A percentile compares a stretch with the other conserved stretches of the same genome.
Evolutionary conservation across 2,888 invertebrate species (phyloP).

Genomic region (Catocala sponsa): DNA sequence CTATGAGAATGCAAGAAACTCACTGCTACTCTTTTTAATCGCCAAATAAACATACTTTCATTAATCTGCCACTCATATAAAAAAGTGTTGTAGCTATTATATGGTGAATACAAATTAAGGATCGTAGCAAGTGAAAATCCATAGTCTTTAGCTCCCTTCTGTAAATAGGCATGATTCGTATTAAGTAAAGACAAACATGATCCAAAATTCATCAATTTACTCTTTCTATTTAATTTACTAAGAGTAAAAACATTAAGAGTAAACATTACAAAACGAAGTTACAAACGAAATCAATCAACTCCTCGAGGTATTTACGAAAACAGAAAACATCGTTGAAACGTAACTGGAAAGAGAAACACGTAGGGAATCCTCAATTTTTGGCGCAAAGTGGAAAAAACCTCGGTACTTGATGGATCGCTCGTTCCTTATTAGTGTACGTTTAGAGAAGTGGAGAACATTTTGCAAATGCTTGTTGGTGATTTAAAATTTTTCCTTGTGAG

Average conservation of each 20-base stretch:
- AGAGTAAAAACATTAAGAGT: neutral
- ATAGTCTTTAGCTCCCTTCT: too few relatives aligned
- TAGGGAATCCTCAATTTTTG: slow-evolving; percentile 58
- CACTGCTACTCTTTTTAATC: too few relatives aligned
- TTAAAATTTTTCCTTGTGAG: slow-evolving; percentile 34
- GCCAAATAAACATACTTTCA: too few relatives aligned
- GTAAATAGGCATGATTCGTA: too few relatives aligned
- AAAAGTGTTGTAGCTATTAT: too few relatives aligned
- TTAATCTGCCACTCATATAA: too few relatives aligned
- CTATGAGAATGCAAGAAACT: too few relatives aligned
- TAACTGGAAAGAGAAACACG: slow-evolving; percentile 57
- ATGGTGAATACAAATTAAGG: too few relatives aligned
- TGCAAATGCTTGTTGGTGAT: slow-evolving; percentile 23
- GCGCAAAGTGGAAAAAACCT: slow-evolving; percentile 55
- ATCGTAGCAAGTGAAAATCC: too few relatives aligned
- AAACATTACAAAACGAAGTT: slow-evolving; percentile 24
- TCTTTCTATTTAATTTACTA: too few relatives aligned
- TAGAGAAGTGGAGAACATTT: slow-evolving; percentile 46
- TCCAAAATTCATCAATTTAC: too few relatives aligned
- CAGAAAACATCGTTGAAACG: slow-evolving; percentile 41
- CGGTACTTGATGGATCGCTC: slow-evolving; percentile 66
- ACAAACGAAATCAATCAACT: slow-evolving; percentile 46
- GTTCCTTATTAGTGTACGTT: slow-evolving; percentile 61
- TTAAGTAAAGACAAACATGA: too few relatives aligned
- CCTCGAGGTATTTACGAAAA: slow-evolving; percentile 40